Evolutionary conservation across 1,140 invertebrate species (phyloP).

Genomic region (Steinernema khuongi): DNA sequence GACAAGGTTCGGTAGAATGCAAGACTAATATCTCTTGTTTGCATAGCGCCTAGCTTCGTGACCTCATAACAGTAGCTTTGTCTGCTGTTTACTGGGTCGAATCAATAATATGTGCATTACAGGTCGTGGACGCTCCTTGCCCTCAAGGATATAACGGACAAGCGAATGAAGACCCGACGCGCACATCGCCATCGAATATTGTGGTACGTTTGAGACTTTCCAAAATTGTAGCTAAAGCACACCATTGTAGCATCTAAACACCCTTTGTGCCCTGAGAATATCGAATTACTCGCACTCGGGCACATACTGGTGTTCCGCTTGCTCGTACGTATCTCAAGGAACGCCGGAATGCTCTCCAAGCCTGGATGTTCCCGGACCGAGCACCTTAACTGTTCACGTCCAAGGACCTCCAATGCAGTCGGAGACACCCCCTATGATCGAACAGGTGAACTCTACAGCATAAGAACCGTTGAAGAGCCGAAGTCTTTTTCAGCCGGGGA

Average conservation of each 20-base stretch:
- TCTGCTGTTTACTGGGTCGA: not conserved
- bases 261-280: slow-evolving; percentile 47
- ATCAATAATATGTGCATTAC: not conserved
- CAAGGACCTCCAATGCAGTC: slow-evolving; percentile 54
- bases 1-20: no score
- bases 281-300: slow-evolving; percentile 57
- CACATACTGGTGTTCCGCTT: slow-evolving; percentile 58
- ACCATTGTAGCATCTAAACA: slow-evolving; percentile 29
- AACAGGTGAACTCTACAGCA: slow-evolving; percentile 37
- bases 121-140: slow-evolving; percentile 51
- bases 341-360: slow-evolving; percentile 54
- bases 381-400: slow-evolving; percentile 50
- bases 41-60: not conserved
- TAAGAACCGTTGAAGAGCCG: not conserved
- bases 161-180: slow-evolving; percentile 34
- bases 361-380: slow-evolving; percentile 47
- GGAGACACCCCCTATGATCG: slow-evolving; percentile 49
- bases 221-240: not conserved
- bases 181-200: slow-evolving; percentile 23
- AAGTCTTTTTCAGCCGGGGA: slow-evolving; percentile 24
- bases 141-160: slow-evolving; percentile 51
- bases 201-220: slow-evolving; percentile 15
- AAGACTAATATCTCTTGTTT: not conserved
- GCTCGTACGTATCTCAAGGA: slow-evolving; percentile 56
- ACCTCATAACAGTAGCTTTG: not conserved